Evolutionary conservation across 2,888 invertebrate species (phyloP), one percentile per base, ranked within the genome.

Genomic region (Ichneumoninae sp.): DNA sequence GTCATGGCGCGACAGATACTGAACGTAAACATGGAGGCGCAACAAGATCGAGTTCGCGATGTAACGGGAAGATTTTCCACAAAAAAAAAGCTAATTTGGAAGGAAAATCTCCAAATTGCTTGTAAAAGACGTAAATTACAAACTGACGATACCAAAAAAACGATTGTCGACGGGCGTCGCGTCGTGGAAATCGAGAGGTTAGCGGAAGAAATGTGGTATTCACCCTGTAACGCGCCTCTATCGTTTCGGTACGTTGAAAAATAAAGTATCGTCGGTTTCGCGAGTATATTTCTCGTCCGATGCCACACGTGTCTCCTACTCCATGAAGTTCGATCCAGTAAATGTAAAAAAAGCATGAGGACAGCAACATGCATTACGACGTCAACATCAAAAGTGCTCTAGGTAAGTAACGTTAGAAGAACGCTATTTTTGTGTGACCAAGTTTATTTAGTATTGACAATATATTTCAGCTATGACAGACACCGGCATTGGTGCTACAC

Each of bases 151-250:
- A 16, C 26, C 22, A 47, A 36, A 36, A 36, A 36, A 36, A 36
- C 26, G 16, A 69, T 69, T 69, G 26, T 69, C 30, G 69, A 50
- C 47, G 69, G 69, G 26, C 30, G 69, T 69, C 69, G 69, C 50
- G 16, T 69, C 44, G 30, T 69, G 19, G 36, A 36, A 36, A 36
- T 36, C 36, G 36, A 36, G 30, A 69, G 26, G 26, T 50, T 50
- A 69, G 69, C 47, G 22, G 69, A 69, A 69, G 69, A 69, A 69
- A 69, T 69, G 50, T 69, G 69, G 69, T 69, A 50, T 22, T 22
- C 13, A 47, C 13, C 47, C 5, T 69, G 50, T 30, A 5, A 69
- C 69, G 69, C 22, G 3, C 69, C 50, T 26, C 26, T 50, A 30
- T 69, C 50, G 19, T 69, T 50, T 69, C 69, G 69, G 26, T 50